Evolutionary conservation across 2,113 vertebrate genomes (phyloP), one percentile per base, ranked within the genome.

Genomic region (Toxotes chatareus): DNA sequence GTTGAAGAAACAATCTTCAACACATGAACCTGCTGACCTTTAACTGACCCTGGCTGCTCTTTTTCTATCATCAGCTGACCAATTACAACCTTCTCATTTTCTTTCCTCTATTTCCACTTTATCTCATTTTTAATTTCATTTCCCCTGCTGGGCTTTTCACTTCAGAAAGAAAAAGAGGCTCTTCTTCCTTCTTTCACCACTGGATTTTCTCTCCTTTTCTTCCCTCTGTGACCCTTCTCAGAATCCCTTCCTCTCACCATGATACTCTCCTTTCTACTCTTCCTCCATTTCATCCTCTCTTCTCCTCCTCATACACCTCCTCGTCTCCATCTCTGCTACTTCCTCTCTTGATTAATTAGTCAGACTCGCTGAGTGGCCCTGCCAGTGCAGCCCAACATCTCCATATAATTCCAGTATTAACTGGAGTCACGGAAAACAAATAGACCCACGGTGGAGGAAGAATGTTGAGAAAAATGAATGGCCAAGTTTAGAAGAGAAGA

Each of bases 341-440:
- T 76, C 49, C 60, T 68, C 76, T 55, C 62, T 69, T 83, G 74
- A 88, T 88, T 86, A 80, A 89, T 91, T 88, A 87, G 71, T 63
- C 64, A 11, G 79, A 51, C 56, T 38, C 67, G 74, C 85, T 32
- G 83, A 82, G 88, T 51, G 79, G 78, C 62, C 36, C 72, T 57
- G 79, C 40, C 57, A 47, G 63, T 44, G 80, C 61, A 31, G 78
- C 72, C 57, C 34, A n/a, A 69, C 36, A 79, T 80, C 79, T 75
- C 63, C 27, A 47, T 60, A 72, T 88, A 77, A 85, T 78, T 87
- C 57, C 73, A 61, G 73, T 70, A 74, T 81, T 70, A 85, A 80
- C 42, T 74, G 59, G 61, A 86, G n/a, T 68, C 59, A 65, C 42
- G 57, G 42, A 76, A 79, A 83, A 78, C 78, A 79, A 88, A 85